Evolutionary conservation across 2,888 invertebrate genomes (phyloP).

Genomic region (Nycteola revayana): DNA sequence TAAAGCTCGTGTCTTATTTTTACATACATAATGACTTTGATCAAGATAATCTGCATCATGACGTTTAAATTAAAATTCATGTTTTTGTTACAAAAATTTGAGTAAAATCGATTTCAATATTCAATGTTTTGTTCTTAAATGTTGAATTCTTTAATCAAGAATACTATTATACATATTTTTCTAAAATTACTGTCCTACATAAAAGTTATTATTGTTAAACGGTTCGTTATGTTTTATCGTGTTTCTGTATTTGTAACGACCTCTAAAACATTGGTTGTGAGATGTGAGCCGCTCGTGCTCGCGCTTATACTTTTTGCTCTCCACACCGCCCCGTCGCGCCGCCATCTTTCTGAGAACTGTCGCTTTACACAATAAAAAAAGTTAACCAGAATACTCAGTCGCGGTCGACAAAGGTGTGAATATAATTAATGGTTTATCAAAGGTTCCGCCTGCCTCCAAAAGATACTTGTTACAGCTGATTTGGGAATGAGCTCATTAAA

Average conservation of each 20-base stretch:
- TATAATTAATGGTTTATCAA: slow-evolving; percentile 77
- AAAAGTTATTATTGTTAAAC: slow-evolving; percentile 18
- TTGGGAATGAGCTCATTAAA: slow-evolving; percentile 49
- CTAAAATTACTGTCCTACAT: slow-evolving; percentile 10
- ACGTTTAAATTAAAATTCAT: no score
- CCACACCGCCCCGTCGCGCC: slow-evolving; percentile 41
- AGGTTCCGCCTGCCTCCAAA: slow-evolving; percentile 54
- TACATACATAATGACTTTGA: not conserved
- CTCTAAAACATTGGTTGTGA: slow-evolving; percentile 48
- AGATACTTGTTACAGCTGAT: slow-evolving; percentile 41
- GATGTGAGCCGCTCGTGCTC: slow-evolving; percentile 59
- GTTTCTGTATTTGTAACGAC: slow-evolving; percentile 45
- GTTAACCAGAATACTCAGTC: slow-evolving; percentile 40
- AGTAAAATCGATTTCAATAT: no score
- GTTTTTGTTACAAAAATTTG: no score
- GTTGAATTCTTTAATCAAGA: no score
- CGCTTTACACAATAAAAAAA: slow-evolving; percentile 48
- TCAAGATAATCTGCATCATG: no score
- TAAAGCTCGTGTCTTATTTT: slow-evolving; percentile 5
- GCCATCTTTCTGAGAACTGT: slow-evolving; percentile 68
- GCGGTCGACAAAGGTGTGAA: slow-evolving; percentile 72
- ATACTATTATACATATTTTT: slow-evolving; percentile 7
- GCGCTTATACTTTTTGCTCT: slow-evolving; percentile 55
- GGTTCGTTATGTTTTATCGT: slow-evolving; percentile 27
- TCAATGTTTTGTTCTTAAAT: no score